Evolutionary conservation across 2,797 vertebrate genomes (phyloP).

Genomic region (Gymnoscopelus braueri): DNA sequence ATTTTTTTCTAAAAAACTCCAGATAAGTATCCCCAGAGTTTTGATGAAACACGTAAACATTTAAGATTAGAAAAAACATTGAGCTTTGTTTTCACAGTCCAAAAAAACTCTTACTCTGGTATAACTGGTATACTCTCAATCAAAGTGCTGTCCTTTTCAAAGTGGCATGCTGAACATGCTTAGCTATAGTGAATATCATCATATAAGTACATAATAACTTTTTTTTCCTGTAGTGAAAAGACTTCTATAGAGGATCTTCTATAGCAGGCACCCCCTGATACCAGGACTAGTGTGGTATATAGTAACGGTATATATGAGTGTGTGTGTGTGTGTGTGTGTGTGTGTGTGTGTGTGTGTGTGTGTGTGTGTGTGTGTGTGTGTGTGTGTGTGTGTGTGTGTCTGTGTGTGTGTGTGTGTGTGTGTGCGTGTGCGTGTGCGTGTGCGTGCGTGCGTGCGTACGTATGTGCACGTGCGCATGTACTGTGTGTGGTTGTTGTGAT

Average conservation of each 20-base stretch:
- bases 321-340: conserved; percentile 11
- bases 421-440: not conserved
- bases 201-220: not conserved
- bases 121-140: not conserved
- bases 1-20: conserved; percentile 71
- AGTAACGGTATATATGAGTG: conserved; percentile 22
- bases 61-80: conserved; percentile 65
- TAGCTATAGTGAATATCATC: not conserved
- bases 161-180: conserved; percentile 64
- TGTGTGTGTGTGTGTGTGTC: not conserved
- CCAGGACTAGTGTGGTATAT: conserved; percentile 53
- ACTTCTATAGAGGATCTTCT: conserved; percentile 86
- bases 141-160: conserved; percentile 31
- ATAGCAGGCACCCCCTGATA: conserved; percentile 84
- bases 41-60: conserved; percentile 64
- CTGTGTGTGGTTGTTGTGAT: no score
- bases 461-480: not conserved
- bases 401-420: not conserved
- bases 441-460: not conserved
- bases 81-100: conserved; percentile 62
- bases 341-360: not conserved
- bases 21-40: conserved; percentile 67
- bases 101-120: not conserved
- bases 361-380: not conserved
- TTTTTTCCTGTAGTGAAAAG: conserved; percentile 83